These are phyloP conservation scores for Drymodes brunneopygia DNA, from an alignment of 2,113 vertebrate genomes.

Conservation along the genomic window DNA sequence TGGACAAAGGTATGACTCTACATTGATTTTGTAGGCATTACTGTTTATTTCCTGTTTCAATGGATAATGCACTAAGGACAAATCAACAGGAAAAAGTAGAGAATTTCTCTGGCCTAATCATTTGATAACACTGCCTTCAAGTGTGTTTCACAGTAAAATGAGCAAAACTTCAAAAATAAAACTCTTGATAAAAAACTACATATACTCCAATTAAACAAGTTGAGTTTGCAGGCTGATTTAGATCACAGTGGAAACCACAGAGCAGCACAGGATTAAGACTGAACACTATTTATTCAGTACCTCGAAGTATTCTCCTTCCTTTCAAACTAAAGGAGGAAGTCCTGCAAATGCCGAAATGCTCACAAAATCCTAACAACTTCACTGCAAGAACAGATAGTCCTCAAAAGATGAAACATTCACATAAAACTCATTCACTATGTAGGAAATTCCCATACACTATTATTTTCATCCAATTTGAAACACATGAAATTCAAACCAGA, in stretches of 20 bases:
- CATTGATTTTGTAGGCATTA: background rate
- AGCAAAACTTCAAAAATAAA: background rate
- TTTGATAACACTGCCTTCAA: background rate
- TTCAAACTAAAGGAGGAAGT: background rate
- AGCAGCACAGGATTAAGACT: background rate
- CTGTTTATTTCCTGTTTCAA: background rate
- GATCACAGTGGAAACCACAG: background rate
- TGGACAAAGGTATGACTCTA: background rate
- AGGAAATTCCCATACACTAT: background rate
- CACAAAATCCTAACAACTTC: background rate
- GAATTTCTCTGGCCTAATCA: background rate
- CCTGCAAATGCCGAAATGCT: background rate
- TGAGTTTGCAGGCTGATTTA: background rate
- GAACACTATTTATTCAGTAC: background rate
- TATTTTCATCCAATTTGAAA: background rate
- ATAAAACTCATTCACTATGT: background rate
- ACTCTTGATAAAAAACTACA: background rate
- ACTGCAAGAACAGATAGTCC: background rate
- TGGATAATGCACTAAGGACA: background rate
- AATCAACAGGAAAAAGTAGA: background rate
- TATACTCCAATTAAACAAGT: background rate
- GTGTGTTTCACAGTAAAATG: background rate
- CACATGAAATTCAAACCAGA: background rate
- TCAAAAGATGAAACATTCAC: background rate
- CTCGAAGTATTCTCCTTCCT: background rate